Conservation (phyloP, 2,113 vertebrate genomes). For the Brachionichthys hirsutus region DNA sequence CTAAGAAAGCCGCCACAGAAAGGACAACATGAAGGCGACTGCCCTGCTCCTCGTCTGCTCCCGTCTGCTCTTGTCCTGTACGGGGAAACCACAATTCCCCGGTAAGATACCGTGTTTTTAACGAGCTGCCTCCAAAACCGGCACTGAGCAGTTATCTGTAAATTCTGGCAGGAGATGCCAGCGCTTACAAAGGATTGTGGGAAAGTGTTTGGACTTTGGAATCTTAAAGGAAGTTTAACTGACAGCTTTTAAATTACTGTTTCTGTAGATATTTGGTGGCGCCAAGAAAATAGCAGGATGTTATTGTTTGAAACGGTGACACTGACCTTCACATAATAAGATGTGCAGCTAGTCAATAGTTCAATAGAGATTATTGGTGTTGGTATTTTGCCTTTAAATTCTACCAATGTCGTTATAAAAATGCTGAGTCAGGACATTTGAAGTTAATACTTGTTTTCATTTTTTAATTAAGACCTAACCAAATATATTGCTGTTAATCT, state of each 20-base stretch:
- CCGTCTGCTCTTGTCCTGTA: slow-evolving; percentile 38
- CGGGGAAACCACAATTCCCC: slow-evolving; percentile 65
- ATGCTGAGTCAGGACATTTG: too few relatives aligned
- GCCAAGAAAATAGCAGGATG: slow-evolving; percentile 18
- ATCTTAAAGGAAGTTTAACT: slow-evolving; percentile 3
- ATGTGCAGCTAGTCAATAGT: too few relatives aligned
- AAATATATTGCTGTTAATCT: too few relatives aligned
- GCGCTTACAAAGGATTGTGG: neutral
- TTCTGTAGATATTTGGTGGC: neutral
- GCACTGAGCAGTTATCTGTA: too few relatives aligned
- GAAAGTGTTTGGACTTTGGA: neutral
- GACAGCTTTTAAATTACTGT: neutral
- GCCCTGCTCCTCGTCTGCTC: slow-evolving; percentile 54
- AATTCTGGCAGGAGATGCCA: too few relatives aligned
- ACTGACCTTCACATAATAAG: neutral
- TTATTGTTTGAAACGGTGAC: neutral
- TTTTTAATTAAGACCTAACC: too few relatives aligned
- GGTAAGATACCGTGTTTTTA: slow-evolving; percentile 56
- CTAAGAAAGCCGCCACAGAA: slow-evolving; percentile 12
- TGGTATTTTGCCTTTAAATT: too few relatives aligned
- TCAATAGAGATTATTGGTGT: too few relatives aligned
- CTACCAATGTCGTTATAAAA: too few relatives aligned
- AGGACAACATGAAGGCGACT: slow-evolving; percentile 64
- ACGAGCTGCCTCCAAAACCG: neutral
- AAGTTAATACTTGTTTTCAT: too few relatives aligned